Conservation (phyloP, 2,888 invertebrate species). For the Chrysodeixis includens region DNA sequence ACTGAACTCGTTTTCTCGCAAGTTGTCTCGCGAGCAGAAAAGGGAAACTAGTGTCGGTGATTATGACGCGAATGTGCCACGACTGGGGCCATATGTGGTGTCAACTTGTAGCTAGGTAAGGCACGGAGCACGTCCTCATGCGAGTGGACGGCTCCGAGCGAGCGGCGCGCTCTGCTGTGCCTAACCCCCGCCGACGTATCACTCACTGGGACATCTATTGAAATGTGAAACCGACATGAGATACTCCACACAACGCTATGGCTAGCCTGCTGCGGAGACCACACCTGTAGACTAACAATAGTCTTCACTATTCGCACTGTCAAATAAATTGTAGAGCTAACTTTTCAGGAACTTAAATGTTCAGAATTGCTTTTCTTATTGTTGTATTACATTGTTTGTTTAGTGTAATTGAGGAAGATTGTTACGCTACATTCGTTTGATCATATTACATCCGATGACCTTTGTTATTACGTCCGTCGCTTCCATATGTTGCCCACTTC, state of each 20-base stretch:
- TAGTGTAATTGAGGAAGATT: slow-evolving; percentile 19
- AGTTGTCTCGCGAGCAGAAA: background rate
- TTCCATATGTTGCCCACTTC: slow-evolving; percentile 12
- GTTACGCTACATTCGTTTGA: slow-evolving; percentile 22
- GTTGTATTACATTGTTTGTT: slow-evolving; percentile 2
- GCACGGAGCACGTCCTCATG: slow-evolving; percentile 33
- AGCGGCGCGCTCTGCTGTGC: slow-evolving; percentile 45
- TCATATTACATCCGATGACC: slow-evolving; percentile 14
- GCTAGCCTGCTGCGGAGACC: slow-evolving; percentile 32
- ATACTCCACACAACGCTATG: slow-evolving; percentile 46
- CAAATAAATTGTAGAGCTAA: background rate
- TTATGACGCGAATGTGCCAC: slow-evolving; percentile 19
- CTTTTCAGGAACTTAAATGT: background rate
- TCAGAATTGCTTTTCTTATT: background rate
- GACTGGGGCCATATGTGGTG: slow-evolving; percentile 23
- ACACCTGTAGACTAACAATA: background rate
- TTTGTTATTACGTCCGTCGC: slow-evolving; percentile 15
- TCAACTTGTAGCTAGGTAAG: slow-evolving; percentile 30
- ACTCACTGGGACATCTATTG: slow-evolving; percentile 53
- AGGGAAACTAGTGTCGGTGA: slow-evolving; percentile 13
- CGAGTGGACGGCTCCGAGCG: slow-evolving; percentile 44
- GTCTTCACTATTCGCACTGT: background rate
- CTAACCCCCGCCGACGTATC: slow-evolving; percentile 56
- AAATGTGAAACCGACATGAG: slow-evolving; percentile 50
- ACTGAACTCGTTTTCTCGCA: slow-evolving; percentile 16